Base-by-base conservation (phyloP, 2,113 vertebrate species). In the Himantopus leucocephalus region DNA sequence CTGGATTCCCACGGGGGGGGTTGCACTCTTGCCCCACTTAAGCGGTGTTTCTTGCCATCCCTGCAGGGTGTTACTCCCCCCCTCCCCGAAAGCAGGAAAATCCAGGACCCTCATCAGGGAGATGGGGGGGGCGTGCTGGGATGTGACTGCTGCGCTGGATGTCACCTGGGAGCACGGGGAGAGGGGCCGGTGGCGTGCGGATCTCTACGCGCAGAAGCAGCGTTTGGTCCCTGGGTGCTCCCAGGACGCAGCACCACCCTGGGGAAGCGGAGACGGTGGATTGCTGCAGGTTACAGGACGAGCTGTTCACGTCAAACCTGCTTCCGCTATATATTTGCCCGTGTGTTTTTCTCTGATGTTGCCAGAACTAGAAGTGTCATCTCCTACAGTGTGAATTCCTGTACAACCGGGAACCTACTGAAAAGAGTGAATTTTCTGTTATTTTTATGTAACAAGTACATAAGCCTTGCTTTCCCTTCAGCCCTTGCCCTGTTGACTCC, bases 251-350 rank as follows among this genome's bases (percentile, higher is more conserved):
- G 11, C 26, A 21, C 35, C 3, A 67, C 27, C 58, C 80, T 10
- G 0, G 10, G 50, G 73, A 18, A 5, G 27, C 15, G 22, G 79
- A 20, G 7, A 3, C 1, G 9, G 39, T 5, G 21, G 11, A 0
- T 10, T 43, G 47, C 58, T 62, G 1, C 22, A 5, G 5, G 4
- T n/a, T 55, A 43, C 66, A n/a, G 30, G 53, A 10, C 0, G 5
- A 32, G 43, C 3, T n/a, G 3, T 13, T 56, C 71, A 5, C 34
- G 18, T 15, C 86, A 52, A 67, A 14, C 34, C 45, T 41, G 34
- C 30, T 80, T 43, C 78, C 47, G 30, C 22, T 52, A 1, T 0
- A 0, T 4, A 4, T 26, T 30, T 29, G 6, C 56, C 43, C 26
- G 1, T 6, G 12, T 10, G 0, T 70, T 56, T 75, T 58, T 6